A percentile compares a stretch with the other conserved stretches of the same genome.
These are phyloP conservation scores for Puffinus mauretanicus DNA, from an alignment of 2,113 vertebrate species.

Conservation along the genomic window DNA sequence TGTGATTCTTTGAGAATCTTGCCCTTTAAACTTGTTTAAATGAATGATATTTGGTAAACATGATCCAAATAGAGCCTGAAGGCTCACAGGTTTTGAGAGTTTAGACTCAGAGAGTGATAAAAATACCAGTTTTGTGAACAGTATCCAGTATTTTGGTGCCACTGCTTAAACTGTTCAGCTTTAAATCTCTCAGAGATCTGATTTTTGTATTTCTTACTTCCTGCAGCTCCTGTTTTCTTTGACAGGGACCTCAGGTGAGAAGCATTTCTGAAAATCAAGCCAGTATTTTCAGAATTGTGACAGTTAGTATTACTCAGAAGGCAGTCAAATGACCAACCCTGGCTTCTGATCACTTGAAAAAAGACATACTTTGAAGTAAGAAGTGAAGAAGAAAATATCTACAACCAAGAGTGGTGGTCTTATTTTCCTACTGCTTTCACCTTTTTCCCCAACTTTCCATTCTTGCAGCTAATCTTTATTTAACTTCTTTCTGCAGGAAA, in stretches of 20 bases:
- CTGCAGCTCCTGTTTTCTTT: not conserved
- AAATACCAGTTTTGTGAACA: not conserved
- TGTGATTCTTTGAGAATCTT: not conserved
- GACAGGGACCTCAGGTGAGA: not conserved
- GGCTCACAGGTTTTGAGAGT: not conserved
- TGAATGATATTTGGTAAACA: not conserved
- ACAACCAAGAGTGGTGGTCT: not conserved
- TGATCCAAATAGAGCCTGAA: not conserved
- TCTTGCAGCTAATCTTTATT: not conserved
- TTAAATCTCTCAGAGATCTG: not conserved
- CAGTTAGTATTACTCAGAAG: not conserved
- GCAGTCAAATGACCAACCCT: not conserved
- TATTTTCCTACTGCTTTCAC: not conserved
- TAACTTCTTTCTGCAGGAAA: constrained; percentile 49
- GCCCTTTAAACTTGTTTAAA: not conserved
- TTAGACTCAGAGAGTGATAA: not conserved
- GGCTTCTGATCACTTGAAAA: not conserved
- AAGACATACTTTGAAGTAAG: not conserved
- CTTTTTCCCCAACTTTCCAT: not conserved
- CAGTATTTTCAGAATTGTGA: not conserved
- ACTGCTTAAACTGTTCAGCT: not conserved
- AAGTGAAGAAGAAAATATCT: not conserved
- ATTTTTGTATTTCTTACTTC: not conserved
- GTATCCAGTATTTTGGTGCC: not conserved
- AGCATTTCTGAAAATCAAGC: not conserved